These are phyloP conservation scores for Dryococelus australis DNA, from an alignment of 2,888 invertebrate species.

Conservation along the genomic window DNA sequence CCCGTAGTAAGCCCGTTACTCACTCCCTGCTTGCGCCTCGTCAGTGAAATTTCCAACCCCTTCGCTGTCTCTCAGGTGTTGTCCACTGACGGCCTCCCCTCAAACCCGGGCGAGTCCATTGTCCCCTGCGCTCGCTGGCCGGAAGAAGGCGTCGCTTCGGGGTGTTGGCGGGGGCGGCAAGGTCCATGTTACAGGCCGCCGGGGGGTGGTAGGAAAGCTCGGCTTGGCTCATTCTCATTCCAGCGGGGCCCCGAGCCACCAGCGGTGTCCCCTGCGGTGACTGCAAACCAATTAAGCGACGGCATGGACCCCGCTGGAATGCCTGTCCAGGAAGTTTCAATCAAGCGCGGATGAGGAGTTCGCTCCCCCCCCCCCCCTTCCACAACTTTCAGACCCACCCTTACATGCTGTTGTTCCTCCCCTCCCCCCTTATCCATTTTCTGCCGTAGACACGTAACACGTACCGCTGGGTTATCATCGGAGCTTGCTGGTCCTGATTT, in stretches of 20 bases:
- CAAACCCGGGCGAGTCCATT: background rate
- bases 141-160: background rate
- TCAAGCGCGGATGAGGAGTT: background rate
- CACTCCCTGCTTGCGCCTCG: background rate
- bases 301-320: background rate
- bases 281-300: background rate
- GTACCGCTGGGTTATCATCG: too few species aligned
- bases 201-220: background rate
- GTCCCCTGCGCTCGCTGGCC: background rate
- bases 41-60: background rate
- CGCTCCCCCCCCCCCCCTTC: too few species aligned
- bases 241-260: background rate
- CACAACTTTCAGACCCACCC: too few species aligned
- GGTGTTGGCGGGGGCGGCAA: background rate
- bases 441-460: too few species aligned
- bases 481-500: too few species aligned
- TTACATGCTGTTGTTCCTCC: too few species aligned
- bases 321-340: slow-evolving; percentile 16
- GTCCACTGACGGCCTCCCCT: background rate
- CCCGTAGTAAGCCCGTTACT: background rate
- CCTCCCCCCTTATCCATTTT: too few species aligned
- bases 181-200: background rate
- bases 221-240: background rate
- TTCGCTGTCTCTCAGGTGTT: background rate
- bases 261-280: background rate